These are phyloP conservation scores for Caenorhabditis sulstoni DNA, from an alignment of 2,888 invertebrate species.

Conservation along the genomic window DNA sequence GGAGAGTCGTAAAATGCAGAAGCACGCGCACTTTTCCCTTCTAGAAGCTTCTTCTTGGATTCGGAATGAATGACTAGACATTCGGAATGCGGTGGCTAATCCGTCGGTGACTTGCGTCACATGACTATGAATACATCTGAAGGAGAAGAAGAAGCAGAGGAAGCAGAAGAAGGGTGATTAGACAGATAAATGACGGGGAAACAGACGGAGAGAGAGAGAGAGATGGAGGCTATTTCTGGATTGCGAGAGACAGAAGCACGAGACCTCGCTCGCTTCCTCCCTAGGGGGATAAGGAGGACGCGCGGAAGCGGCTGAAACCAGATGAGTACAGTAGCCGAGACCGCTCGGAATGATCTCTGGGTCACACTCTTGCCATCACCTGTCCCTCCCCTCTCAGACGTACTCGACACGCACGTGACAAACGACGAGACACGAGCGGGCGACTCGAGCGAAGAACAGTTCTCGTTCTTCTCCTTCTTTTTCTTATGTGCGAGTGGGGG, in stretches of 20 bases:
- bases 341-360: not conserved
- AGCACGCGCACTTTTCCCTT: not conserved
- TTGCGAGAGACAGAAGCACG: not conserved
- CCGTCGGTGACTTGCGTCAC: not conserved
- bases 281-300: too few relatives aligned
- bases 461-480: too few relatives aligned
- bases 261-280: too few relatives aligned
- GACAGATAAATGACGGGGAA: slow-evolving; percentile 43
- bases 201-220: slow-evolving; percentile 10
- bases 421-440: slow-evolving; percentile 21
- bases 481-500: too few relatives aligned
- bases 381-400: slow-evolving; percentile 17
- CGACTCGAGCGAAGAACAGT: slow-evolving; percentile 12
- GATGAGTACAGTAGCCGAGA: too few relatives aligned
- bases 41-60: not conserved
- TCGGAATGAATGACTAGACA: too few relatives aligned
- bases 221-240: slow-evolving; percentile 37
- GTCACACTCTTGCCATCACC: slow-evolving; percentile 16
- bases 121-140: slow-evolving; percentile 27
- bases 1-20: too few relatives aligned
- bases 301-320: too few relatives aligned
- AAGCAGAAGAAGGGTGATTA: slow-evolving; percentile 35
- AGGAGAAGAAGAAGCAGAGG: slow-evolving; percentile 3
- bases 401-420: slow-evolving; percentile 39
- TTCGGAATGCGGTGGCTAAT: not conserved